phyloP scores from a whole-genome alignment of 2,797 vertebrate genomes.

The Leptoclinus maculatus region DNA sequence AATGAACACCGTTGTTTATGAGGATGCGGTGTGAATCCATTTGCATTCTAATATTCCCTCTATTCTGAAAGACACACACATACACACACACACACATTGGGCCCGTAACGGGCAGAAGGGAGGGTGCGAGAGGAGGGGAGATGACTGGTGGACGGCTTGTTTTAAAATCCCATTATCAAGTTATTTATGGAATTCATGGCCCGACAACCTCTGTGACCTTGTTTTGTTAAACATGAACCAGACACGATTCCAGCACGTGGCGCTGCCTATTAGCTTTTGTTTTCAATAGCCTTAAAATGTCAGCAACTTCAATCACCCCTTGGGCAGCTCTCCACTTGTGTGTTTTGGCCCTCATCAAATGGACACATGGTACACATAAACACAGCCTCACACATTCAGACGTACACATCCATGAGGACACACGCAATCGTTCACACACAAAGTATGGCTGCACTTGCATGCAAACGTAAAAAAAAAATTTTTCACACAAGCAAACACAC shows the following conservation, averaged over 20 bases:
- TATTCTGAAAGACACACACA: constrained; percentile 86
- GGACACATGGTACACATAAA: constrained; percentile 57
- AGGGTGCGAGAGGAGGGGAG: constrained; percentile 67
- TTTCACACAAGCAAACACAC: constrained; percentile 1
- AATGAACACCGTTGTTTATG: constrained; percentile 99
- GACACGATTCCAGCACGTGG: constrained; percentile 94
- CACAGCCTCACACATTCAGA: constrained; percentile 19
- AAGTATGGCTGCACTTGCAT: constrained; percentile 5
- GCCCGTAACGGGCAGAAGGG: constrained; percentile 63
- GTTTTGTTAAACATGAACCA: constrained; percentile 99
- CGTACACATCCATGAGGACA: constrained; percentile 2
- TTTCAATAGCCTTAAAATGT: constrained; percentile 96
- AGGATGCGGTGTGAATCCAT: constrained; percentile 98
- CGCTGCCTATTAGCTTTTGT: constrained; percentile 93
- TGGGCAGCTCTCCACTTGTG: constrained; percentile 85
- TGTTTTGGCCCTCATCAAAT: constrained; percentile 76
- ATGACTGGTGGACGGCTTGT: constrained; percentile 93
- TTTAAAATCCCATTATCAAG: constrained; percentile 99
- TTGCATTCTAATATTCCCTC: constrained; percentile 98
- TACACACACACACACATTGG: constrained; percentile 80
- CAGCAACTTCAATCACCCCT: constrained; percentile 95
- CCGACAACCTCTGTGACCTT: constrained; percentile 94
- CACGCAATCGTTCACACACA: constrained; percentile 3
- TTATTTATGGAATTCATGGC: constrained; percentile 99
- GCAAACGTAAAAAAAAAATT: constrained; percentile 3